Evolutionary conservation across 2,797 vertebrate genomes (phyloP), one percentile per base, ranked within the genome.

Genomic region (Pseudochaenichthys georgianus): DNA sequence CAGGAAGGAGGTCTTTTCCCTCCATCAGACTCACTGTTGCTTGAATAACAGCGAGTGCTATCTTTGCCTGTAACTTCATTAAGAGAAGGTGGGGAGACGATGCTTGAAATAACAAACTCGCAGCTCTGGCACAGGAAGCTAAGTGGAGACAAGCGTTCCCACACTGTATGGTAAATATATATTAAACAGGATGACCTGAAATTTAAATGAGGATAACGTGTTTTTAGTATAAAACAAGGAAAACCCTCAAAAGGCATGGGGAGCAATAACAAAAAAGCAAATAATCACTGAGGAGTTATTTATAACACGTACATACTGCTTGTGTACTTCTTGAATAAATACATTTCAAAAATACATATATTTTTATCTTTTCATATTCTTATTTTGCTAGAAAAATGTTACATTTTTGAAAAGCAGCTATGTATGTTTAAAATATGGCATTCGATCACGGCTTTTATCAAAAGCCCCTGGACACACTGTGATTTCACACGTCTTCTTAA

Each of bases 281-380:
- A 75, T 63, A 72, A 57, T 78, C 53, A 65, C 64, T 59, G 64
- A 80, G 41, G 63, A 87, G 73, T 90, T 91, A 81, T 86, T 91
- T 38, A 78, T 89, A 92, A 92, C 71, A 84, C 73, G 75, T 66
- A 83, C 78, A 87, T 87, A 87, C 66, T 70, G 76, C 73, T 46
- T 54, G 64, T 86, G 80, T 77, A 78, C 78, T 78, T 91, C 70
- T 87, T 73, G 75, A 94, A 95, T 94, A 95, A 95, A 95, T 95
- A 82, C 60, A 87, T 86, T 86, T 70, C 28, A 91, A 94, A 95
- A 95, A 94, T 93, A 94, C 87, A 89, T 81, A 82, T 89, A 59
- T 84, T 83, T 86, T 81, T 86, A 69, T 79, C 70, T 87, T 77
- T 75, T 78, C 21, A 38, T 82, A 53, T 75, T 67, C 48, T 73